These are phyloP conservation scores for Lathronympha strigana DNA, from an alignment of 2,888 invertebrate species.

Conservation along the genomic window DNA sequence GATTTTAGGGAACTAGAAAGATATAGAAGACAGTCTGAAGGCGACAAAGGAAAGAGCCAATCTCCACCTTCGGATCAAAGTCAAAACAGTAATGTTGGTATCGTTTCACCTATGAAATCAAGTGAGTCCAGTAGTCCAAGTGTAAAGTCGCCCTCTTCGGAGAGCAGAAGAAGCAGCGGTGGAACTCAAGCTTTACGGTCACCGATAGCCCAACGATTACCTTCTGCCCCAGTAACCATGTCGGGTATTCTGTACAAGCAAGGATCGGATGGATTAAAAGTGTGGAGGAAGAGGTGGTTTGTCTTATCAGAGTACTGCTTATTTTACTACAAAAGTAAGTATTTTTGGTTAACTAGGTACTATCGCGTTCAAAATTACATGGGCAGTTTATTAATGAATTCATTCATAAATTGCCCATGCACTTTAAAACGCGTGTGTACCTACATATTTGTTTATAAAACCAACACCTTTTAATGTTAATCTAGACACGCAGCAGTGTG, in stretches of 20 bases:
- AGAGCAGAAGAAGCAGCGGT: conserved; percentile 78
- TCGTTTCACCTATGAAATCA: conserved; percentile 77
- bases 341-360: neutral
- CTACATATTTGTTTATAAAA: no score
- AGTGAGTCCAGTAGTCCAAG: conserved; percentile 78
- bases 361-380: neutral
- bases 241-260: conserved; percentile 97
- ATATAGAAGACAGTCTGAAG: conserved; percentile 64
- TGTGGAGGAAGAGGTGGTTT: conserved; percentile 98
- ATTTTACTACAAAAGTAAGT: conserved; percentile 96
- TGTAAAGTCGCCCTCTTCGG: conserved; percentile 78
- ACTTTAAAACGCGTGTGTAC: no score
- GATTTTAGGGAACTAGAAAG: conserved; percentile 70
- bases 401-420: no score
- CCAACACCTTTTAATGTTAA: no score
- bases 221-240: conserved; percentile 93
- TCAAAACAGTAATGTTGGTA: conserved; percentile 62
- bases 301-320: conserved; percentile 96
- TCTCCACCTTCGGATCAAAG: conserved; percentile 68
- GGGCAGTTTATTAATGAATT: no score
- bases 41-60: conserved; percentile 65
- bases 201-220: conserved; percentile 92
- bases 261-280: conserved; percentile 95
- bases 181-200: conserved; percentile 88
- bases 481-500: no score